Percentiles rank a stretch among this genome's conserved stretches.
Conservation (phyloP, 1,140 invertebrate genomes). For the Druon quercuslanigerum region DNA sequence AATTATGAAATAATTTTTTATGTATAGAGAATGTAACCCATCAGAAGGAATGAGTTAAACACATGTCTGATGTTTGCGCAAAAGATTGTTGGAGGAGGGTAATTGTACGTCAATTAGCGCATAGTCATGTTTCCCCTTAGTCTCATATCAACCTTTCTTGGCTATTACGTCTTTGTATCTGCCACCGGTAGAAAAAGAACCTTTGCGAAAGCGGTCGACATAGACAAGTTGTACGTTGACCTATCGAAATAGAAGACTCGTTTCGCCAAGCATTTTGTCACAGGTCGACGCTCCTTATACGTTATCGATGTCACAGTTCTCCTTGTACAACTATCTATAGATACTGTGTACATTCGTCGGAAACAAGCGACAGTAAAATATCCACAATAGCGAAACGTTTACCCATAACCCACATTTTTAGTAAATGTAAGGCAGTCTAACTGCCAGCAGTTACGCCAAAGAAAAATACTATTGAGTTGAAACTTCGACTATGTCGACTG, state of each 20-base stretch:
- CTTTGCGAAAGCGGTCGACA: constrained; percentile 13
- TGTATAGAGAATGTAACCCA: not conserved
- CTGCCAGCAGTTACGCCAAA: constrained; percentile 13
- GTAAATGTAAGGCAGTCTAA: constrained; percentile 6
- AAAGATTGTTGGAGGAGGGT: not conserved
- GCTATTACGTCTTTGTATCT: constrained; percentile 2
- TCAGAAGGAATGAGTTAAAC: not conserved
- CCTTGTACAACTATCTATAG: not conserved
- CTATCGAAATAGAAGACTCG: not conserved
- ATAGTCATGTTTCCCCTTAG: not conserved
- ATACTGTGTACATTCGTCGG: not conserved
- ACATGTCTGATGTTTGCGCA: not conserved
- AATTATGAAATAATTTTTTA: not conserved
- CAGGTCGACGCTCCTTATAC: constrained; percentile 26
- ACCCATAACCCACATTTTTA: constrained; percentile 11
- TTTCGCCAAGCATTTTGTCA: constrained; percentile 3
- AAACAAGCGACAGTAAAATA: constrained; percentile 14
- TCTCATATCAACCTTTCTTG: not conserved
- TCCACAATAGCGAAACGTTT: constrained; percentile 18
- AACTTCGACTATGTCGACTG: constrained; percentile 11
- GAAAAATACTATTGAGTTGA: constrained; percentile 21
- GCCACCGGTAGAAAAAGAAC: not conserved
- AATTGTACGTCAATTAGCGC: constrained; percentile 3
- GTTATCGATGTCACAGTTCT: constrained; percentile 11
- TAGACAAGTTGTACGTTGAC: constrained; percentile 9